These are phyloP conservation scores for Halichoerus grypus DNA, from an alignment of 2,113 vertebrate genomes.

Conservation along the genomic window DNA sequence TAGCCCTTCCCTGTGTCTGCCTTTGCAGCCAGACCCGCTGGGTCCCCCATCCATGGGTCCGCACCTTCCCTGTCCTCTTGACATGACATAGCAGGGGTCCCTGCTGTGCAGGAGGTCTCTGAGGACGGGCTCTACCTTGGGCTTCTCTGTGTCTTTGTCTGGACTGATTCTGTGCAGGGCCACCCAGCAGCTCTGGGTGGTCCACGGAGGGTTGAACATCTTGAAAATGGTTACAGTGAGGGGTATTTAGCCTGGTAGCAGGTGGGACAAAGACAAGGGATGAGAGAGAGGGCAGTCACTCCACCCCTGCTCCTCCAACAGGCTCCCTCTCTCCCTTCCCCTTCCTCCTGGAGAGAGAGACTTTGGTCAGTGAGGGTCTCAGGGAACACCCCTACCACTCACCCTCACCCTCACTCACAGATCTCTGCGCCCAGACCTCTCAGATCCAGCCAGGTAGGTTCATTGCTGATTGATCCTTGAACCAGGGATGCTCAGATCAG, in stretches of 20 bases:
- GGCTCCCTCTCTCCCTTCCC: no score
- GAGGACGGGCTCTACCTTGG: fast-evolving
- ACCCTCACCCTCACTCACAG: fast-evolving
- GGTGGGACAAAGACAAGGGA: background rate
- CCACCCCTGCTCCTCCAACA: background rate
- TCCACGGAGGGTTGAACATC: background rate
- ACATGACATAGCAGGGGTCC: background rate
- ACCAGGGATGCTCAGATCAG: background rate
- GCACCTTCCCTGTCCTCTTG: no score
- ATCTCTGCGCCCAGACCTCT: background rate
- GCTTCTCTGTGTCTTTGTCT: background rate
- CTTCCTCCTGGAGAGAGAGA: background rate
- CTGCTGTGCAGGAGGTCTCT: background rate
- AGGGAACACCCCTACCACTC: background rate
- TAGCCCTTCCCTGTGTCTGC: background rate
- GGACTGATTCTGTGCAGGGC: fast-evolving
- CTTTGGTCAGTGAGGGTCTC: background rate
- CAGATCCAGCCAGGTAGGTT: background rate
- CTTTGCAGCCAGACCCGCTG: background rate
- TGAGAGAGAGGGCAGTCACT: background rate
- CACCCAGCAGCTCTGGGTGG: background rate
- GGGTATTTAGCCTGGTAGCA: background rate
- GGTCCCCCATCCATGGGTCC: fast-evolving
- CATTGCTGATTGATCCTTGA: background rate
- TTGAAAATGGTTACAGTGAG: background rate